Conservation (phyloP, 1,140 invertebrate species). For the Cotesia typhae region DNA sequence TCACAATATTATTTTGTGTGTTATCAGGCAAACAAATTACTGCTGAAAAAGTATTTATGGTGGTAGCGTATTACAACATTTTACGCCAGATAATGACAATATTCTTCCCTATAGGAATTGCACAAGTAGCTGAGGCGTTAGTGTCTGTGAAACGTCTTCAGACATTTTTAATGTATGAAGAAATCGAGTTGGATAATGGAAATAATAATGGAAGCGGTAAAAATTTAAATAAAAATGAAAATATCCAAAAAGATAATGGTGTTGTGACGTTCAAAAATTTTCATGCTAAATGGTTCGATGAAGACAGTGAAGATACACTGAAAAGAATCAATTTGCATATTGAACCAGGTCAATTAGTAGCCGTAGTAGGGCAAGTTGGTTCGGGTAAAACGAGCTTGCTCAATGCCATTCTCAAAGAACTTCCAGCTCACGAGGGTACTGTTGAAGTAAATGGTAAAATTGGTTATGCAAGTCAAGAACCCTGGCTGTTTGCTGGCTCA, state of each 20-base stretch:
- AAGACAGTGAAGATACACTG: conserved; percentile 60
- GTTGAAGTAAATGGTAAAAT: too few species aligned
- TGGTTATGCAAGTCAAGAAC: conserved; percentile 77
- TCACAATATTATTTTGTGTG: conserved; percentile 81
- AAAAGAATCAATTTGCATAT: conserved; percentile 69
- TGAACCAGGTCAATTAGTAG: conserved; percentile 72
- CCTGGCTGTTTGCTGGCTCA: conserved; percentile 73
- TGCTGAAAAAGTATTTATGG: conserved; percentile 79
- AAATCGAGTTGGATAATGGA: conserved; percentile 51
- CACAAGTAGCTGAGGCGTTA: conserved; percentile 68
- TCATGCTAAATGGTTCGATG: conserved; percentile 58
- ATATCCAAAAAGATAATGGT: background rate
- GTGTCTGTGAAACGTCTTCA: conserved; percentile 76
- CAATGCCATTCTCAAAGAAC: conserved; percentile 62
- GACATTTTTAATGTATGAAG: conserved; percentile 71
- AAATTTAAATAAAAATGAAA: background rate
- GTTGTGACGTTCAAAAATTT: conserved; percentile 52
- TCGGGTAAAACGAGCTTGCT: too few species aligned
- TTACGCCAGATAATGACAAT: conserved; percentile 77
- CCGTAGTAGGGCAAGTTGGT: conserved; percentile 66
- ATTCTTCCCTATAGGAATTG: conserved; percentile 74
- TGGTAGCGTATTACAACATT: conserved; percentile 78
- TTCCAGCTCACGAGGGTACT: too few species aligned
- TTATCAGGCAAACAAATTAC: conserved; percentile 70
- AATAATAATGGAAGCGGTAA: background rate